Evolutionary conservation across 2,113 vertebrate genomes (phyloP), one percentile per base, ranked within the genome.

Genomic region (Odocoileus hemionus): DNA sequence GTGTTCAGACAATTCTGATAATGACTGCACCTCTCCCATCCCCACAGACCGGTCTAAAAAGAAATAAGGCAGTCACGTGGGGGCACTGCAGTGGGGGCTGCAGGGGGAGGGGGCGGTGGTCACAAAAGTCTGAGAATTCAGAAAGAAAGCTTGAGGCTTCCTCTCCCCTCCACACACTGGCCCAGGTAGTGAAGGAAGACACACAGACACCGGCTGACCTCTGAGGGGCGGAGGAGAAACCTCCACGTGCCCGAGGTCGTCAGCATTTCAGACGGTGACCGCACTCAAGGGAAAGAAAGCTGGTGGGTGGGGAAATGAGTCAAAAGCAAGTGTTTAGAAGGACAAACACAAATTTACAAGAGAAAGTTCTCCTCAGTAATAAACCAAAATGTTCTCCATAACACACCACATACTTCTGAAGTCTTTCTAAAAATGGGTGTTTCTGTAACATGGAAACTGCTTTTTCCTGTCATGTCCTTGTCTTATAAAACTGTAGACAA

Each of bases 401-500:
- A 13, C 0, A 1, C 17, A 33, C 11, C 45, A 67, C 8, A 23
- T 12, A 33, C 23, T 76, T 86, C 1, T 90, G 93, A 95, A 36
- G 57, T 36, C 28, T 84, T 98, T 98, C 76, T 90, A 95, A 86
- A 92, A 89, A 36, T 52, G 14, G 39, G 47, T 94, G 87, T 96
- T 87, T 60, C 87, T 86, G 86, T 43, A 89, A 28, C n/a, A 47
- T 26, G 2, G 97, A 96, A 6, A n/a, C 52, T 83, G 79, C 7
- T 96, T 97, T 39, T 92, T 92, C 13, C 91, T 90, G 79, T 30
- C 23, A 87, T 12, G 10, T 64, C 39, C 2, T 61, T 96, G 91
- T 67, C 33, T 64, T 95, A 19, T 19, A 86, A 55, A 91, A 70
- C 94, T 97, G 17, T 91, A 97, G 90, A 92, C 82, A 98, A 50